Percentiles rank a stretch among this genome's conserved stretches.
These are phyloP conservation scores for Apantesis nais DNA, from an alignment of 2,888 invertebrate genomes.

Conservation along the genomic window DNA sequence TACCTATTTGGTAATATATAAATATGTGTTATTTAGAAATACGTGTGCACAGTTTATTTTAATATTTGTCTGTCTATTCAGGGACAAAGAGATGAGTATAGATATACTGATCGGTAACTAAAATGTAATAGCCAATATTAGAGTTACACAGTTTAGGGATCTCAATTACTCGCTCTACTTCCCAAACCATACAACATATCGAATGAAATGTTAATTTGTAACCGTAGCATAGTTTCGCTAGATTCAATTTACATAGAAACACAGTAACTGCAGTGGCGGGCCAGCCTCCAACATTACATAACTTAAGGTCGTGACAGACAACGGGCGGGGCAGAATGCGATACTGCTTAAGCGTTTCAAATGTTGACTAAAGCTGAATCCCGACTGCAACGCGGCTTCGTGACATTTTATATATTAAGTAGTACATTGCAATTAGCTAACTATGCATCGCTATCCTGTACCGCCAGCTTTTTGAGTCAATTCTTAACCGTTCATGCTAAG, in stretches of 20 bases:
- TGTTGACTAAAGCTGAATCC: background rate
- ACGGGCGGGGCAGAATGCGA: background rate
- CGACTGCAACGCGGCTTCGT: background rate
- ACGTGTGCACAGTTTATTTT: too few species aligned
- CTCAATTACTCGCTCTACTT: conserved; percentile 29
- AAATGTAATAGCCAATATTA: background rate
- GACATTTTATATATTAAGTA: background rate
- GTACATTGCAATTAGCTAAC: background rate
- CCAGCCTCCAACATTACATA: conserved; percentile 48
- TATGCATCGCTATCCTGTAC: background rate
- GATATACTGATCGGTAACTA: background rate
- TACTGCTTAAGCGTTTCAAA: background rate
- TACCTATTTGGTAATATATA: too few species aligned
- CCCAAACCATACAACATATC: conserved; percentile 26
- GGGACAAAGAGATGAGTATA: too few species aligned
- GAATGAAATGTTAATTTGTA: conserved; percentile 28
- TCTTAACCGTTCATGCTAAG: background rate
- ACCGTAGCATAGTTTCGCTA: conserved; percentile 31
- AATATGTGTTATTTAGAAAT: too few species aligned
- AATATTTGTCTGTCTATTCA: too few species aligned
- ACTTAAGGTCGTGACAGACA: conserved; percentile 21
- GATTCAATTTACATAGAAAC: conserved; percentile 39
- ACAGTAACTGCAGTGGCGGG: conserved; percentile 32
- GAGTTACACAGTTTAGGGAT: conserved; percentile 13
- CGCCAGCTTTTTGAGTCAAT: background rate